phyloP scores from a whole-genome alignment of 2,888 invertebrate species.

The Cylloceria caligata region DNA sequence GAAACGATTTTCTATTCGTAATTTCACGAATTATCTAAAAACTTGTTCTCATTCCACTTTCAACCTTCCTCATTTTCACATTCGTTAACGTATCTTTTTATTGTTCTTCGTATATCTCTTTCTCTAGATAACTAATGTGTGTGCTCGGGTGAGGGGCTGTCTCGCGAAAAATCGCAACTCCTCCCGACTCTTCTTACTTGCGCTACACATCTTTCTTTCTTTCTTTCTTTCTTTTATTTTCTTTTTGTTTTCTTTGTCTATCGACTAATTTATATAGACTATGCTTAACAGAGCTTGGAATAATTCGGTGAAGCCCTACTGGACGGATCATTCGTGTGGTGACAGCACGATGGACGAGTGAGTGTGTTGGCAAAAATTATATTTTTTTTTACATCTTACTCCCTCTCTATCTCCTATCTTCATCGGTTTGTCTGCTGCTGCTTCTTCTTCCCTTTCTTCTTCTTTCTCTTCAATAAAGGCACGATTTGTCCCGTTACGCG shows the following conservation, averaged over 20 bases:
- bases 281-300: conserved; percentile 80
- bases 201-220: conserved; percentile 21
- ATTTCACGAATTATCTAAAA: conserved; percentile 8
- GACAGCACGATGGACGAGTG: conserved; percentile 82
- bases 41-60: not conserved
- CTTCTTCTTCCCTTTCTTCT: conserved; percentile 35
- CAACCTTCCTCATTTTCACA: not conserved
- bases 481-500: conserved; percentile 75
- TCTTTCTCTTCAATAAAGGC: conserved; percentile 75
- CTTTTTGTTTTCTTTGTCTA: conserved; percentile 55
- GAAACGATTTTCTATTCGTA: not conserved
- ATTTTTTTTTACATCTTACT: conserved; percentile 21
- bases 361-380: conserved; percentile 77
- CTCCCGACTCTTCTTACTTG: not conserved
- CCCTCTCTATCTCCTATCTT: conserved; percentile 51
- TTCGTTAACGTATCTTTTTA: conserved; percentile 5
- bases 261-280: conserved; percentile 62
- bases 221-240: conserved; percentile 20
- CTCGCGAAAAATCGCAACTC: conserved; percentile 5
- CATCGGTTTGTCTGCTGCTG: conserved; percentile 36
- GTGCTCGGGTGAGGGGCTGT: not conserved
- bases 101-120: conserved; percentile 26
- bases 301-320: conserved; percentile 82
- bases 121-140: conserved; percentile 20
- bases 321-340: conserved; percentile 83